Evolutionary conservation across 2,113 vertebrate genomes (phyloP), one percentile per base, ranked within the genome.

Genomic region (Heterotis niloticus): DNA sequence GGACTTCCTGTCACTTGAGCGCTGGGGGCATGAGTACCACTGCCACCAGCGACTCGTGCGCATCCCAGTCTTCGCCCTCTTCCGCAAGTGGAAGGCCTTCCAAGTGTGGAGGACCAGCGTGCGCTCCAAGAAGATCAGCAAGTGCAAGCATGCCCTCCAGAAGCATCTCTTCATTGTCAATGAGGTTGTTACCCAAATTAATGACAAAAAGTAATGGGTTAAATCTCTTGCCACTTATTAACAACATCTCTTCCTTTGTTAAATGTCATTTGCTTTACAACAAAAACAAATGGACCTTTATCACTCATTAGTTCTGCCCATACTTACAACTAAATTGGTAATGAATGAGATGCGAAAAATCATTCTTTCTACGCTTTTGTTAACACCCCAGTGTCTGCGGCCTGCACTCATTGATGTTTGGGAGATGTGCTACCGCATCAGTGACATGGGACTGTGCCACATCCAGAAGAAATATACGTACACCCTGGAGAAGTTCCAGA

Each of bases 41-140:
- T 88, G 84, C 79, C 87, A 94, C 82, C 87, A 79, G 80, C 89
- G 90, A 78, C 88, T 96, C 67, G 83, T 75, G 9, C 78, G 85
- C 80, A 95, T 96, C 76, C 92, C 93, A n/a, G 88, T 91, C 79
- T 95, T 97, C 84, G 80, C 89, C 71, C 92, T 79, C 59, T 96
- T 94, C 86, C 92, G 92, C 72, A 90, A 90, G 78, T 92, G 93
- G 92, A 95, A 95, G 77, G 88, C 92, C 5, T 96, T 97, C 81
- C 86, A 75, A 0, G 80, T 92, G 0, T 97, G 95, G 96, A 92
- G 82, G 71, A 86, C 83, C 70, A 94, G 92, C 12, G 88, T 96
- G 11, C 90, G 91, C 20, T 80, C 84, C 70, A 94, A 89, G 82
- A 95, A 88, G 83, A 87, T 94, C 75, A 82, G 29, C 17, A 51